Base-by-base conservation (phyloP, 2,888 invertebrate genomes). In the Tetragnatha montana region DNA sequence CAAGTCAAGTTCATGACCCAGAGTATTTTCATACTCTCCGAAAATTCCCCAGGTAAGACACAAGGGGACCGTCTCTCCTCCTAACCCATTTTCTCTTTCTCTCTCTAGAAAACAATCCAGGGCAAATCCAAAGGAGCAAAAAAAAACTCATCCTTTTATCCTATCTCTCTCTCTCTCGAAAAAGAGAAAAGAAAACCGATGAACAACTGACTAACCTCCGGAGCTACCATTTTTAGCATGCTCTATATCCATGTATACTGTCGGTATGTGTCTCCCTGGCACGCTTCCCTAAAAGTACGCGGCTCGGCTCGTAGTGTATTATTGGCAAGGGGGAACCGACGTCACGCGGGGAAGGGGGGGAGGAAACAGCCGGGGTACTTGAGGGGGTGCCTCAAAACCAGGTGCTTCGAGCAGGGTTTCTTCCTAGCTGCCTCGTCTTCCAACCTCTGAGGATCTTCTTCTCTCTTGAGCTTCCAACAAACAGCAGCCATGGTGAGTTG, bases 311-410 rank as follows among this genome's bases (percentile, higher is more conserved):
- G 74, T 89, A 84, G 89, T 73, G 84, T 89, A 89, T 89, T 89
- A 89, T 89, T 89, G 89, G 89, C 89, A 86, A 81, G 81, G 75
- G 84, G 81, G 74, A 19, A 70, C 49, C 80, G 84, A 80, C 80
- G 89, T 89, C 85, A 89, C 74, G 49, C 22, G 83, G 35, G 83
- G 35, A 71, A 49, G 75, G 76, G 76, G 87, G 73, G 81, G 75
- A 68, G 83, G 51, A 50, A 35, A 49, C 47, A 80, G 84, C 19
- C 47, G 75, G 85, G 85, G 81, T 89, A 89, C 89, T 89, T 85
- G 89, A 89, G 85, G 85, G 89, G 89, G 85, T 21, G 78, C 89
- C 85, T 85, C 81, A 85, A 89, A 89, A 85, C 89, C 76, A 85
- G 78, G 70, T 76, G 70, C 68, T 85, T 85, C 75, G 89, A 81